Evolutionary conservation across 1,140 invertebrate species (phyloP), one percentile per base, ranked within the genome.

Genomic region (Whitmania pigra): DNA sequence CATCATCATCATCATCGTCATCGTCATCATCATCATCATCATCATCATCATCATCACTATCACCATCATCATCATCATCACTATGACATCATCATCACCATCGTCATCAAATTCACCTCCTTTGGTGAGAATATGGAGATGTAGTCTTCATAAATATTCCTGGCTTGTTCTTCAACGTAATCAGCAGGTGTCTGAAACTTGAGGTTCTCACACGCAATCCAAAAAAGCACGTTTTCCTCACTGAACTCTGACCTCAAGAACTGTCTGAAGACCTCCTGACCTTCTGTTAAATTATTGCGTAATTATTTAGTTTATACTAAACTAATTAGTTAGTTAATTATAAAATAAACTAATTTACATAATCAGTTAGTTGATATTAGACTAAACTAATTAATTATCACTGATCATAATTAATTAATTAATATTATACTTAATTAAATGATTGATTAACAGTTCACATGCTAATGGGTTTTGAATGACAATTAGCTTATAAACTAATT

Each of bases 51-150:
- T 63, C 57, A n/a, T 63, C 20, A 63, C 20, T 18, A 63, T 63
- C 57, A 63, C 20, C 57, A 63, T 63, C 57, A 63, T 68, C 67
- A 31, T 68, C 67, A 68, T 68, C 36, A 29, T 68, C 36, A 15
- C 18, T 29, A 29, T 68, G 7, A 68, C 36, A 68, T 31, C 25
- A 40, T 31, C 67, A 68, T 68, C 66, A 22, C 5, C 66, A 22
- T 25, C n/a, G 7, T 1, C 67, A 15, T 1, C 36, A 63, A 57
- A 9, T 4, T 63, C 22, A 70, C 69, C 53, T 70, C 69, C n/a
- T 70, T 70, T 2, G 69, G 69, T 13, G 69, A 70, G n/a, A 70
- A 70, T n/a, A 70, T 70, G 43, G 69, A 70, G 31, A 70, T 70
- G 49, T 70, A 70, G n/a, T 70, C 69, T 17, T 70, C 69, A 54